Percentiles rank a stretch among this genome's conserved stretches.
phyloP scores from a whole-genome alignment of 1,140 invertebrate species.

The Octopus bimaculoides region DNA sequence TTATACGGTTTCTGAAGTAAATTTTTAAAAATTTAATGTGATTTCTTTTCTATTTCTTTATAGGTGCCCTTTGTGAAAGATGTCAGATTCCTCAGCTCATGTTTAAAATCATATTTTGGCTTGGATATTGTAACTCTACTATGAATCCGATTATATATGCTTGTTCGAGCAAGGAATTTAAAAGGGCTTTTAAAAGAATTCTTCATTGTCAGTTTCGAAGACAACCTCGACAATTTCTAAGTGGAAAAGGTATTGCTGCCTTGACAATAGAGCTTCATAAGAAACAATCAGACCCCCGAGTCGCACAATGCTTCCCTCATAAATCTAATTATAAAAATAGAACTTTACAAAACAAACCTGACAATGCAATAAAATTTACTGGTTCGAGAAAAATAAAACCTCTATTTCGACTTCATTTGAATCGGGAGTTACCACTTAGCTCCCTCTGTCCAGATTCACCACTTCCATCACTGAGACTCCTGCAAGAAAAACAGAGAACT shows the following conservation, averaged over 20 bases:
- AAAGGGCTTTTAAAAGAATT: constrained; percentile 64
- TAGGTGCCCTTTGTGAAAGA: constrained; percentile 52
- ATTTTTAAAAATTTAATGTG: background rate
- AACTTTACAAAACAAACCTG: background rate
- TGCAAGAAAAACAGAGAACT: constrained; percentile 2
- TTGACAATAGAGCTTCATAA: constrained; percentile 4
- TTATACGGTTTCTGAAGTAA: too few species aligned
- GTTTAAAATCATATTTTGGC: constrained; percentile 66
- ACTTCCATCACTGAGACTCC: background rate
- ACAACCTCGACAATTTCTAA: constrained; percentile 23
- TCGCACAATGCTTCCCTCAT: background rate
- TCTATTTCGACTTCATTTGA: background rate
- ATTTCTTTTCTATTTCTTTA: constrained; percentile 72
- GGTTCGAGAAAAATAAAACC: background rate
- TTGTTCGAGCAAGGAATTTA: constrained; percentile 92
- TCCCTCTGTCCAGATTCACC: constrained; percentile 1
- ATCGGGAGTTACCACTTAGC: background rate
- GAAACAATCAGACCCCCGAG: too few species aligned
- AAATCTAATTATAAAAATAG: background rate
- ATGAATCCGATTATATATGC: constrained; percentile 98
- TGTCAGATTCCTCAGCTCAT: constrained; percentile 41
- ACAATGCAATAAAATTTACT: background rate
- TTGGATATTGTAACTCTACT: constrained; percentile 64
- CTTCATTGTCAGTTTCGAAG: constrained; percentile 27
- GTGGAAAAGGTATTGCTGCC: constrained; percentile 17